These are phyloP conservation scores for Euwallacea similis DNA, from an alignment of 1,140 invertebrate species.

Conservation along the genomic window DNA sequence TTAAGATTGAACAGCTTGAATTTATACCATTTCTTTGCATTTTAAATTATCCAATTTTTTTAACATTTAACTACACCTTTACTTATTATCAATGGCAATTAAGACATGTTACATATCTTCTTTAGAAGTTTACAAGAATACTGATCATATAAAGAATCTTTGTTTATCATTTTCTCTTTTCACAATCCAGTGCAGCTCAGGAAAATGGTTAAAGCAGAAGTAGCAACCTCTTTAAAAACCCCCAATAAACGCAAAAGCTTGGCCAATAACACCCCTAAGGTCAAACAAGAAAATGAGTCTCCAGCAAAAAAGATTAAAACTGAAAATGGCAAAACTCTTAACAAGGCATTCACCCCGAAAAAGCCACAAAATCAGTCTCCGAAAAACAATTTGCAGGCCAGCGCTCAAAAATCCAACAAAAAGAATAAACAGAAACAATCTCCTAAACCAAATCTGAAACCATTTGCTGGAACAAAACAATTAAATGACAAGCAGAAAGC, in stretches of 20 bases:
- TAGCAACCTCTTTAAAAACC: slow-evolving; percentile 25
- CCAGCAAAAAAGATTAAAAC: slow-evolving; percentile 27
- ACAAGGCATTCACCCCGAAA: background rate
- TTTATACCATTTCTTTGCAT: too few relatives aligned
- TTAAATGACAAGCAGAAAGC: slow-evolving; percentile 19
- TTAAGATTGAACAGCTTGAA: too few relatives aligned
- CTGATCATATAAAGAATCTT: too few relatives aligned
- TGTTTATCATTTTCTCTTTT: too few relatives aligned
- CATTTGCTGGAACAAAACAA: slow-evolving; percentile 37
- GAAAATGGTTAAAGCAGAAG: slow-evolving; percentile 40
- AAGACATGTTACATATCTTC: too few relatives aligned
- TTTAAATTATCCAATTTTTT: too few relatives aligned
- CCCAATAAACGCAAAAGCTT: slow-evolving; percentile 40
- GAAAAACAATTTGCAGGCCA: background rate
- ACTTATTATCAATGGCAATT: too few relatives aligned
- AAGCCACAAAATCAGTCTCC: background rate
- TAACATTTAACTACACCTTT: too few relatives aligned
- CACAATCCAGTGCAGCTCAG: background rate
- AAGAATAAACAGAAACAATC: slow-evolving; percentile 27
- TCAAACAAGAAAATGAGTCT: slow-evolving; percentile 15
- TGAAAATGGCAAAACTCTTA: slow-evolving; percentile 13
- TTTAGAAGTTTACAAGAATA: too few relatives aligned
- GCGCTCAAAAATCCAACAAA: slow-evolving; percentile 31
- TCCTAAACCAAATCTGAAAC: slow-evolving; percentile 30
- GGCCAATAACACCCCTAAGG: slow-evolving; percentile 20